Conservation (phyloP, 2,888 invertebrate genomes). For the Tethea ocularis region DNA sequence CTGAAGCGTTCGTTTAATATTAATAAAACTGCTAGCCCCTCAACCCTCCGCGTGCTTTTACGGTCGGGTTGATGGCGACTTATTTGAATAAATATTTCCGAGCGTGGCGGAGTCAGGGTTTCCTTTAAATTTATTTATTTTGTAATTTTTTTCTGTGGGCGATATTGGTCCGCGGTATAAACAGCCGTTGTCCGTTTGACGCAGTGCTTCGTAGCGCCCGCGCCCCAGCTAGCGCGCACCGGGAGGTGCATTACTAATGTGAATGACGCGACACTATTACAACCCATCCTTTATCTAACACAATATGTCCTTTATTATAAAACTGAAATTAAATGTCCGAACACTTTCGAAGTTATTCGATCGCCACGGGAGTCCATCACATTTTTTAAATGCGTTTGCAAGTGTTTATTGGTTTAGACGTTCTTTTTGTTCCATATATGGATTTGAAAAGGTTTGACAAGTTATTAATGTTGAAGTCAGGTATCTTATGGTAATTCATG, state of each 20-base stretch:
- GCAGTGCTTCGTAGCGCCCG: conserved; percentile 55
- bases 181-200: conserved; percentile 32
- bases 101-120: conserved; percentile 56
- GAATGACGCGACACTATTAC: conserved; percentile 81
- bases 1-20: conserved; percentile 82
- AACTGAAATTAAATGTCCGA: conserved; percentile 75
- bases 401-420: conserved; percentile 72
- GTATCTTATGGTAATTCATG: conserved; percentile 36
- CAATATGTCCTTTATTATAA: conserved; percentile 80
- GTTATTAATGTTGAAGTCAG: conserved; percentile 50
- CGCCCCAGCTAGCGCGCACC: conserved; percentile 56
- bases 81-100: conserved; percentile 82
- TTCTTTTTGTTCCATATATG: conserved; percentile 52
- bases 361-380: conserved; percentile 74
- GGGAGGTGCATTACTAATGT: conserved; percentile 72
- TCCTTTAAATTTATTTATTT: conserved; percentile 71
- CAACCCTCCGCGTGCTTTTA: conserved; percentile 78
- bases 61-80: conserved; percentile 79
- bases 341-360: conserved; percentile 73
- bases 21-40: conserved; percentile 79
- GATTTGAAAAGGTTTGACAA: conserved; percentile 60
- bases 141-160: conserved; percentile 54
- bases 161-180: conserved; percentile 40
- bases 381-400: conserved; percentile 60
- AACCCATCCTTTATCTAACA: conserved; percentile 79